Base-by-base conservation (phyloP, 53 echinoderm and acorn worm species). In the Paracentrotus lividus region DNA sequence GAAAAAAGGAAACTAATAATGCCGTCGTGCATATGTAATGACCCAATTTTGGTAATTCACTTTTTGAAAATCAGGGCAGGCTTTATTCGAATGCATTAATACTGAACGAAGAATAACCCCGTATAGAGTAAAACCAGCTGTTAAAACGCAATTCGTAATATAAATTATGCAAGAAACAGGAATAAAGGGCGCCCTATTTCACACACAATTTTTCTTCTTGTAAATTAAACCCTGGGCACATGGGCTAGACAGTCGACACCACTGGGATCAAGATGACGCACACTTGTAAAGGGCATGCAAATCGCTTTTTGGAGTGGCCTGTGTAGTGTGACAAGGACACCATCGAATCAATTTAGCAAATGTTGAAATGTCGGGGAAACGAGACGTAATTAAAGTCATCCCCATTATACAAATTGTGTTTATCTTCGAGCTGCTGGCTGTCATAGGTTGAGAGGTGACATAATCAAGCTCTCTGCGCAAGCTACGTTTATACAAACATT, bases 351-450 rank as follows among this genome's bases (percentile, higher is more conserved):
- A 81, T 81, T 33, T 47, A 18, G 81, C n/a, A 81, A 81, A 81
- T 47, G 81, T 47, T 26, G 42, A 47, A 81, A 45, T 47, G 81
- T 45, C 27, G 81, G n/a, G n/a, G 47, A 81, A 81, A 47, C 27
- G 81, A 27, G 81, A 8, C 10, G 81, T 81, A 81, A 81, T 81
- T 81, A 81, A 81, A 81, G 81, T n/a, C 81, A 81, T 81, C 14
- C 81, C 81, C 81, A 81, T 45, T 81, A 10, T 24, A 81, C 81
- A 81, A 81, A 81, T 81, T 47, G 81, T 81, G 81, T 81, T 47
- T 47, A 47, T 81, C 47, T 81, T 81, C 27, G 44, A 12, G 45
- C 36, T 14, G 6, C 44, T 47, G 81, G 47, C n/a, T 81, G 81
- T 47, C 81, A 81, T 47, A 27, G 81, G 18, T 40, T 26, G 16